A percentile compares a stretch with the other conserved stretches of the same genome.
Evolutionary conservation across 2,113 vertebrate genomes (phyloP).

Genomic region (Phrynocephalus versicolor): DNA sequence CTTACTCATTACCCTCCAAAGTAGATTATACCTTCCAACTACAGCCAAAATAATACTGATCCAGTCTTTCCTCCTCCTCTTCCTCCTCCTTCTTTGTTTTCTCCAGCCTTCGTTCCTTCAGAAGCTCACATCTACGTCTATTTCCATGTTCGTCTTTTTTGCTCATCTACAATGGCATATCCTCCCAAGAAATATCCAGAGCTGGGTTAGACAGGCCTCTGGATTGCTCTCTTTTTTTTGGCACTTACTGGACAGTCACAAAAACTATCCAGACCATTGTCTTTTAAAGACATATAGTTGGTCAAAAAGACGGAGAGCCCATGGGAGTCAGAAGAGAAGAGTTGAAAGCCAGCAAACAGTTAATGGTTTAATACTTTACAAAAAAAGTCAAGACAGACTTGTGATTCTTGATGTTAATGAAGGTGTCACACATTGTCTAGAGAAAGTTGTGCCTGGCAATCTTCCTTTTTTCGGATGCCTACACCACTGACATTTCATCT

Average conservation of each 20-base stretch:
- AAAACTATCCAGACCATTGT: conserved; percentile 45
- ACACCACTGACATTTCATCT: conserved; percentile 99
- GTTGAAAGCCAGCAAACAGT: conserved; percentile 78
- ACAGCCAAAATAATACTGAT: conserved; percentile 65
- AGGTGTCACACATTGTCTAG: conserved; percentile 99
- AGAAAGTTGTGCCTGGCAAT: conserved; percentile 99
- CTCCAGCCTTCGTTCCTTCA: conserved; percentile 42
- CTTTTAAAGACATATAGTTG: background rate
- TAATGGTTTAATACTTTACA: conserved; percentile 97
- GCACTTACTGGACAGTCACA: conserved; percentile 18
- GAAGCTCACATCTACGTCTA: conserved; percentile 13
- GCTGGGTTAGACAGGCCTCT: conserved; percentile 41
- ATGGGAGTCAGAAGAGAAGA: conserved; percentile 3
- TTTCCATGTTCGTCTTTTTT: background rate
- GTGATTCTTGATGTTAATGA: conserved; percentile 99
- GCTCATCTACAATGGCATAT: conserved; percentile 26
- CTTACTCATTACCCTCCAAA: background rate
- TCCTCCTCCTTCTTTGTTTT: conserved; percentile 54
- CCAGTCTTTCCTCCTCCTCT: conserved; percentile 58
- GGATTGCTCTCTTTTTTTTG: conserved; percentile 40
- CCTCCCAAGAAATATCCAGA: conserved; percentile 5
- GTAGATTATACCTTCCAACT: conserved; percentile 68
- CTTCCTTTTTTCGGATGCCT: conserved; percentile 99
- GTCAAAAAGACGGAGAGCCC: background rate
- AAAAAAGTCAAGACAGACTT: conserved; percentile 99